Conservation (phyloP, 2,113 vertebrate genomes). For the Xenus cinereus region DNA sequence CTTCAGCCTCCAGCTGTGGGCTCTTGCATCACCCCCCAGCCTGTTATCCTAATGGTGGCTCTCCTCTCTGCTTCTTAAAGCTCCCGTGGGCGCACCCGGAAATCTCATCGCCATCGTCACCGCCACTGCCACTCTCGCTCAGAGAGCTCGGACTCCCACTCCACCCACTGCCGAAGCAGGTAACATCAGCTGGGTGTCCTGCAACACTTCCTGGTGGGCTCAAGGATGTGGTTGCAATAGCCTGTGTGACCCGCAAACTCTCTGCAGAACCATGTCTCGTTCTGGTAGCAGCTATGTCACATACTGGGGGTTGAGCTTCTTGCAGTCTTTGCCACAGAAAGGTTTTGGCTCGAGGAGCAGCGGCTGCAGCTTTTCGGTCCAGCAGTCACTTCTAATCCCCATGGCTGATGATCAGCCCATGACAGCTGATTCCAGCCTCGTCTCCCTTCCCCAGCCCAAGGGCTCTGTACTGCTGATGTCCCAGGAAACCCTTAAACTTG, state of each 20-base stretch:
- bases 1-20: background rate
- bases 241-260: background rate
- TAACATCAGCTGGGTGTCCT: constrained; percentile 5
- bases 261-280: background rate
- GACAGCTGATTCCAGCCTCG: background rate
- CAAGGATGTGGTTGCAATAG: background rate
- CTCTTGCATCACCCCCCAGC: background rate
- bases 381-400: constrained; percentile 18
- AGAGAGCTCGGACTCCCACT: constrained; percentile 79
- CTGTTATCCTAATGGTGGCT: background rate
- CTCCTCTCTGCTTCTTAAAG: constrained; percentile 68
- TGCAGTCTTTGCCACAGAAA: background rate
- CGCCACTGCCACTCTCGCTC: constrained; percentile 80
- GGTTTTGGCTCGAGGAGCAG: background rate
- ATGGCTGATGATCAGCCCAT: background rate
- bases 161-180: constrained; percentile 83
- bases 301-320: background rate
- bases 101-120: constrained; percentile 77
- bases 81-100: constrained; percentile 78
- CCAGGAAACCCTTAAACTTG: background rate
- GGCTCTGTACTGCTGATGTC: constrained; percentile 4
- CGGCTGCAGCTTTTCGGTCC: background rate
- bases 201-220: fast-evolving
- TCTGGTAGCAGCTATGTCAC: background rate
- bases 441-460: background rate